A percentile compares a stretch with the other conserved stretches of the same genome.
Conservation (phyloP, 2,888 invertebrate species). For the Tethea ocularis region DNA sequence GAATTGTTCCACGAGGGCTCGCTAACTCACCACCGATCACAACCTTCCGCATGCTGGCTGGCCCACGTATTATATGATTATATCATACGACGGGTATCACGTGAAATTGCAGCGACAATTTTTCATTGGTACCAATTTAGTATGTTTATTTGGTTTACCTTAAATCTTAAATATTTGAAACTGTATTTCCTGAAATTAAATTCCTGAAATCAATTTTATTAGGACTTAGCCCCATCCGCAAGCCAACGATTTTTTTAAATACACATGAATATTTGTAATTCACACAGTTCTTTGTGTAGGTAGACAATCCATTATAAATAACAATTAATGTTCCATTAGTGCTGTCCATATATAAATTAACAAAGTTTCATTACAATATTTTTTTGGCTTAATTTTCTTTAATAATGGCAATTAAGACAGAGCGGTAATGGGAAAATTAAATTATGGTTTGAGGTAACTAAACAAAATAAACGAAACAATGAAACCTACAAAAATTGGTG, state of each 20-base stretch:
- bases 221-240: too few relatives aligned
- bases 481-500: conserved; percentile 16
- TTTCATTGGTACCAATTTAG: neutral
- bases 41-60: conserved; percentile 19
- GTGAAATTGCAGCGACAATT: conserved; percentile 5
- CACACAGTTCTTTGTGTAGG: neutral
- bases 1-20: conserved; percentile 38
- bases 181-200: too few relatives aligned
- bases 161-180: too few relatives aligned
- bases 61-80: conserved; percentile 19
- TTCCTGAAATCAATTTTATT: too few relatives aligned
- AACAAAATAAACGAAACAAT: conserved; percentile 36
- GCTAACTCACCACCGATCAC: conserved; percentile 30
- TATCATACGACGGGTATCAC: conserved; percentile 16
- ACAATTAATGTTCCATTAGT: conserved; percentile 48
- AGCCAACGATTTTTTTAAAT: too few relatives aligned
- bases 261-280: neutral
- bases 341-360: conserved; percentile 35
- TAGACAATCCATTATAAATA: conserved; percentile 8
- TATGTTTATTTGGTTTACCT: too few relatives aligned
- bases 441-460: conserved; percentile 46
- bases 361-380: conserved; percentile 32
- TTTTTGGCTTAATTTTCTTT: conserved; percentile 42
- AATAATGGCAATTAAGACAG: conserved; percentile 54
- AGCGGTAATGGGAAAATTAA: conserved; percentile 57